phyloP scores from a whole-genome alignment of 2,797 vertebrate species.

The Paedocypris micromegethes region DNA sequence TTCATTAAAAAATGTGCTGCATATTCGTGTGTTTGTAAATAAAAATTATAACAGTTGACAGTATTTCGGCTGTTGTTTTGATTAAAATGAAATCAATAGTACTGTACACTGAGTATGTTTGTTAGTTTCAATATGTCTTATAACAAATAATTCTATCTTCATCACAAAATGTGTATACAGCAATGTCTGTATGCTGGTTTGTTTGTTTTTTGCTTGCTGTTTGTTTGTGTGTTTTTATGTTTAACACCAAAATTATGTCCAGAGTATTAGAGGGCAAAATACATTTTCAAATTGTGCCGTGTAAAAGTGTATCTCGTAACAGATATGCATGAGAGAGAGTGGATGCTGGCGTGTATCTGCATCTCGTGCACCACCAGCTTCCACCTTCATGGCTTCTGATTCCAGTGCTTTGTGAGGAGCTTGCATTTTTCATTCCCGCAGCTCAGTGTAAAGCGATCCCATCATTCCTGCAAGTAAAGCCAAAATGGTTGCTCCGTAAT shows the following conservation, averaged over 20 bases:
- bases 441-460: slow-evolving; percentile 66
- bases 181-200: too few relatives aligned
- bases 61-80: too few relatives aligned
- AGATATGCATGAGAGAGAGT: slow-evolving; percentile 15
- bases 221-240: too few relatives aligned
- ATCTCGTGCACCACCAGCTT: slow-evolving; percentile 48
- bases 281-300: slow-evolving; percentile 5
- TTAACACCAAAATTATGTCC: slow-evolving; percentile 5
- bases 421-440: slow-evolving; percentile 60
- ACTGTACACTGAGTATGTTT: too few relatives aligned
- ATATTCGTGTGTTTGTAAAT: too few relatives aligned
- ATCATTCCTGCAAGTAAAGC: slow-evolving; percentile 47
- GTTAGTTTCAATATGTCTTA: too few relatives aligned
- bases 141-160: too few relatives aligned
- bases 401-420: slow-evolving; percentile 59
- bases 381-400: slow-evolving; percentile 62
- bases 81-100: too few relatives aligned
- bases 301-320: neutral
- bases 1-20: too few relatives aligned
- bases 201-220: too few relatives aligned
- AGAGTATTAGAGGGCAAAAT: slow-evolving; percentile 3
- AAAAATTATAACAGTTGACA: too few relatives aligned
- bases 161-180: too few relatives aligned
- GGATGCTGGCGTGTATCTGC: slow-evolving; percentile 37
- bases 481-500: slow-evolving; percentile 56